A percentile compares a stretch with the other conserved stretches of the same genome.
Evolutionary conservation across 2,113 vertebrate species (phyloP).

Genomic region (Diphyllodes magnificus): DNA sequence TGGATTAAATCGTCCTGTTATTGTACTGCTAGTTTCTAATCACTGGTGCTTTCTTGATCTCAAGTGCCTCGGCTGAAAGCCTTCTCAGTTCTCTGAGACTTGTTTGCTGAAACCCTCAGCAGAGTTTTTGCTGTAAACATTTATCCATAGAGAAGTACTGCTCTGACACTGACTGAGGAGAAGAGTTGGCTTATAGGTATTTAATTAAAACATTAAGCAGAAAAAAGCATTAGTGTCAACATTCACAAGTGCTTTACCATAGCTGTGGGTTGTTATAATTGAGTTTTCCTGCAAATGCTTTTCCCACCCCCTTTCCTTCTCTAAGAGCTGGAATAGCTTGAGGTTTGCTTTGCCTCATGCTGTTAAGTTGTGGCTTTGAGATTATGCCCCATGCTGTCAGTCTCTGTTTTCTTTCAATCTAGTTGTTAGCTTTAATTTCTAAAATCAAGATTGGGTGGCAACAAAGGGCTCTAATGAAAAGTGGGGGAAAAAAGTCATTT

Average conservation of each 20-base stretch:
- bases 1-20: constrained; percentile 76
- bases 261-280: constrained; percentile 68
- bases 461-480: constrained; percentile 75
- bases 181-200: constrained; percentile 76
- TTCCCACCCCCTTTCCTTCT: constrained; percentile 28
- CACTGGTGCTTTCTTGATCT: constrained; percentile 71
- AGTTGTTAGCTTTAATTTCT: constrained; percentile 78
- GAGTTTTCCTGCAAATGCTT: constrained; percentile 66
- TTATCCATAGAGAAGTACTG: constrained; percentile 73
- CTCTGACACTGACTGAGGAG: constrained; percentile 69
- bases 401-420: constrained; percentile 72
- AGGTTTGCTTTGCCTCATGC: constrained; percentile 73
- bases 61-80: constrained; percentile 65
- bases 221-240: constrained; percentile 74
- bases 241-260: constrained; percentile 68
- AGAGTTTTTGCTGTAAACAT: constrained; percentile 75
- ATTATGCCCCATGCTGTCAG: constrained; percentile 74
- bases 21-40: constrained; percentile 72
- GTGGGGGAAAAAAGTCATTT: constrained; percentile 24
- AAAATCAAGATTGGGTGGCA: constrained; percentile 74
- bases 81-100: constrained; percentile 63
- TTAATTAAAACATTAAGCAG: constrained; percentile 84
- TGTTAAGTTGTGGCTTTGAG: constrained; percentile 77
- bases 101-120: constrained; percentile 75
- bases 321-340: constrained; percentile 67